Evolutionary conservation across 2,888 invertebrate species (phyloP).

Genomic region (Nemoura dubitans): DNA sequence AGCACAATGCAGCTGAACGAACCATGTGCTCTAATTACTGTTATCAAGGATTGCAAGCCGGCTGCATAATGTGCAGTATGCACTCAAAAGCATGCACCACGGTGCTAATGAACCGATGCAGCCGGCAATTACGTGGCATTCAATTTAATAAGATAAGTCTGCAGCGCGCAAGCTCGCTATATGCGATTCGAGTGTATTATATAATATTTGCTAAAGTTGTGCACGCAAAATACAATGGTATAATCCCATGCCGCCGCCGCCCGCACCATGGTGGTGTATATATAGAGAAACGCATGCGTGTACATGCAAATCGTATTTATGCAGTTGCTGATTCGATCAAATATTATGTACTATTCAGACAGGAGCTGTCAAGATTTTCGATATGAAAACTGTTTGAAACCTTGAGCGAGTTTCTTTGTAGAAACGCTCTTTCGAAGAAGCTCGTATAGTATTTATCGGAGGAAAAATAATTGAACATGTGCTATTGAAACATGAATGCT

Average conservation of each 20-base stretch:
- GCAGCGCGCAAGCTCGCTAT: not conserved
- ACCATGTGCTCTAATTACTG: not conserved
- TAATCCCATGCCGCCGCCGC: not conserved
- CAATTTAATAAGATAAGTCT: not conserved
- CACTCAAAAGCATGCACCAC: not conserved
- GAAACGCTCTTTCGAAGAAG: not conserved
- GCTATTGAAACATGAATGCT: not conserved
- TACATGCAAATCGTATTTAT: not conserved
- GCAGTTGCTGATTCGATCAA: not conserved
- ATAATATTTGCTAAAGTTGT: not conserved
- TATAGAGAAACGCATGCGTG: not conserved
- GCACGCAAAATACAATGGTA: not conserved
- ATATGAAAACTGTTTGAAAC: not conserved
- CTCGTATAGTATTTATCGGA: not conserved
- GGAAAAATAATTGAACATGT: not conserved
- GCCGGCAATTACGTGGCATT: not conserved
- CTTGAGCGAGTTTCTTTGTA: not conserved
- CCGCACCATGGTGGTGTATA: not conserved
- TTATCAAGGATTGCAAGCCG: not conserved
- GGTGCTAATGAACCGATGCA: not conserved
- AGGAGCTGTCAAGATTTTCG: conserved; percentile 3
- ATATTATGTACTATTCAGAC: not conserved
- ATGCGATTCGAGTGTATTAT: too few species aligned
- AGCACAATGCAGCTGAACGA: not conserved
- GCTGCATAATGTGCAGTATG: not conserved